Conservation (phyloP, 2,113 vertebrate species). For the Poeciliopsis prolifica region DNA sequence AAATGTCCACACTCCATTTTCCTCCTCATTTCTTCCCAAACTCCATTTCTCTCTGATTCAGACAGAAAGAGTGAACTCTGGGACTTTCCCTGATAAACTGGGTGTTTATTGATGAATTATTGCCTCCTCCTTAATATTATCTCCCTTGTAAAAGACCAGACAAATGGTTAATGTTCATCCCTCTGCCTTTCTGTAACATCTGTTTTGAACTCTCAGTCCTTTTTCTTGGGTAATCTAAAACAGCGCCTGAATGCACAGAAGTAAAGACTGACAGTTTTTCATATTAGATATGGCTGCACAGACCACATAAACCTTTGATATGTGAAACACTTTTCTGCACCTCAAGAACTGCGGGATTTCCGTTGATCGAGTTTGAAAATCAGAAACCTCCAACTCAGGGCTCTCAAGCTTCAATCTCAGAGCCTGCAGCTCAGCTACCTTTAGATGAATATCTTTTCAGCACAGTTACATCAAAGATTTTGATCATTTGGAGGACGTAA, state of each 20-base stretch:
- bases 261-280: slow-evolving; percentile 17
- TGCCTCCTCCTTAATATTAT: slow-evolving; percentile 14
- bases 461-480: background rate
- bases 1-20: slow-evolving; percentile 34
- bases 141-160: slow-evolving; percentile 9
- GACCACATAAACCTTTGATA: slow-evolving; percentile 23
- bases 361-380: background rate
- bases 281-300: slow-evolving; percentile 23
- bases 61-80: background rate
- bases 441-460: background rate
- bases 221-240: slow-evolving; percentile 28
- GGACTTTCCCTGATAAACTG: slow-evolving; percentile 62
- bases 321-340: slow-evolving; percentile 8
- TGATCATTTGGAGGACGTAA: background rate
- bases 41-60: slow-evolving; percentile 17
- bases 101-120: slow-evolving; percentile 41
- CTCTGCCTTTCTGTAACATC: background rate
- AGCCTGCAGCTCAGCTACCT: background rate
- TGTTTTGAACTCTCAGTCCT: background rate
- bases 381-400: background rate
- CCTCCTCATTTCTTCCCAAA: slow-evolving; percentile 22
- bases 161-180: background rate
- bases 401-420: background rate
- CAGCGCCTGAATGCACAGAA: slow-evolving; percentile 29
- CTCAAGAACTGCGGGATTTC: slow-evolving; percentile 22